Base-by-base conservation (phyloP, 2,113 vertebrate genomes). In the Phalacrocorax brasilianus region DNA sequence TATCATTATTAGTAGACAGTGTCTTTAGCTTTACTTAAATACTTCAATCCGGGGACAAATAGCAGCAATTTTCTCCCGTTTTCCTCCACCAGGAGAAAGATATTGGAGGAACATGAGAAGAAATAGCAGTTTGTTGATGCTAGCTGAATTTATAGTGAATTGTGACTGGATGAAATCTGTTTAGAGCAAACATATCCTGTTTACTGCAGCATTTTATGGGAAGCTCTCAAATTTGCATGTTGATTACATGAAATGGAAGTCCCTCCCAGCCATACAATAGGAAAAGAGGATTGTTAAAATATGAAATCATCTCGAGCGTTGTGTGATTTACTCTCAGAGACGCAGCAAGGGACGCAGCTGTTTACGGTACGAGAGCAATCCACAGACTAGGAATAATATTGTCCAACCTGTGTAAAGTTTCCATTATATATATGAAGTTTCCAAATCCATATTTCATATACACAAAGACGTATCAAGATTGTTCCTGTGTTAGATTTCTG, bases 181-280 rank as follows among this genome's bases (percentile, higher is more conserved):
- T 92, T 93, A 89, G 53, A 83, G 84, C 49, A 82, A 94, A 88
- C 55, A 62, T 50, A 76, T 91, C 87, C 71, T 88, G 85, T 97
- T 97, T 95, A 95, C 68, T 63, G 81, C 45, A 44, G 66, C 63
- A 77, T 91, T 92, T 95, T 88, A 91, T 66, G 63, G 74, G 93
- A 81, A 72, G 45, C 40, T 49, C 44, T 87, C 53, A 45, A 85
- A 95, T 97, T 91, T 96, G 65, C 85, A 93, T 94, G 74, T 56
- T 85, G 83, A 92, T 95, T 85, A 83, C 27, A 70, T 52, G 66
- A 82, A 93, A 93, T 50, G 76, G 75, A 96, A 94, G 76, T 44
- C 42, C 85, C 82, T 95, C 92, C 65, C 85, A 91, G 75, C 14
- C 1, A 4, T 32, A 53, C 55, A 71, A 47, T 1, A 65, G 79